Percentiles rank a stretch among this genome's conserved stretches.
Evolutionary conservation across 1,140 invertebrate species (phyloP).

Genomic region (Leptinotarsa undecemlineata): DNA sequence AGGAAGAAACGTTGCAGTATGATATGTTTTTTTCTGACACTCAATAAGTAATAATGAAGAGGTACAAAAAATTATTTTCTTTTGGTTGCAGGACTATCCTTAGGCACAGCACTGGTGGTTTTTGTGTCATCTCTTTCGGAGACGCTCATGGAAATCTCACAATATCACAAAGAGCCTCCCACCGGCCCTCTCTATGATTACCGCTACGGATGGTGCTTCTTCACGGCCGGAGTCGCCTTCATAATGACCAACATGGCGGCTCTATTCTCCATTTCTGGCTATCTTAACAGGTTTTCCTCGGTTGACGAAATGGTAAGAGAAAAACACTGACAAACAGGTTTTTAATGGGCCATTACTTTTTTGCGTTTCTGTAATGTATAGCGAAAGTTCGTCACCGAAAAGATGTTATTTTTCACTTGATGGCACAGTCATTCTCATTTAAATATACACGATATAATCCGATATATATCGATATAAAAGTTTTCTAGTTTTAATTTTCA

Average conservation of each 20-base stretch:
- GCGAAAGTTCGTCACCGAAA: neutral
- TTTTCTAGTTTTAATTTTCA: too few relatives aligned
- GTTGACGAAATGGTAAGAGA: constrained; percentile 66
- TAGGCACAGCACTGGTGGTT: constrained; percentile 66
- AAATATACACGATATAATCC: too few relatives aligned
- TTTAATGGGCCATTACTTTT: constrained; percentile 22
- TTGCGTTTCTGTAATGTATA: constrained; percentile 13
- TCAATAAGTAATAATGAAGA: too few relatives aligned
- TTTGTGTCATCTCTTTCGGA: constrained; percentile 68
- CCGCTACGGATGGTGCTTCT: constrained; percentile 74
- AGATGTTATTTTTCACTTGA: neutral
- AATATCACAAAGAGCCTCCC: constrained; percentile 48
- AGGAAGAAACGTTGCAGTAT: too few relatives aligned
- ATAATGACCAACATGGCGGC: constrained; percentile 70
- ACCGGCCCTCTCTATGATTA: constrained; percentile 59
- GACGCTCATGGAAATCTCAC: constrained; percentile 60
- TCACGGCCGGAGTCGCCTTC: constrained; percentile 67
- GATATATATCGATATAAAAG: too few relatives aligned
- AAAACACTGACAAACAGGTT: constrained; percentile 19
- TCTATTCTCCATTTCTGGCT: constrained; percentile 65
- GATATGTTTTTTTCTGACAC: too few relatives aligned
- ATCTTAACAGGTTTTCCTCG: constrained; percentile 65
- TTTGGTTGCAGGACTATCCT: constrained; percentile 62
- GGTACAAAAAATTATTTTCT: neutral
- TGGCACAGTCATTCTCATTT: too few relatives aligned